Evolutionary conservation across 1,140 invertebrate genomes (phyloP), one percentile per base, ranked within the genome.

Genomic region (Aphelenchoides besseyi): DNA sequence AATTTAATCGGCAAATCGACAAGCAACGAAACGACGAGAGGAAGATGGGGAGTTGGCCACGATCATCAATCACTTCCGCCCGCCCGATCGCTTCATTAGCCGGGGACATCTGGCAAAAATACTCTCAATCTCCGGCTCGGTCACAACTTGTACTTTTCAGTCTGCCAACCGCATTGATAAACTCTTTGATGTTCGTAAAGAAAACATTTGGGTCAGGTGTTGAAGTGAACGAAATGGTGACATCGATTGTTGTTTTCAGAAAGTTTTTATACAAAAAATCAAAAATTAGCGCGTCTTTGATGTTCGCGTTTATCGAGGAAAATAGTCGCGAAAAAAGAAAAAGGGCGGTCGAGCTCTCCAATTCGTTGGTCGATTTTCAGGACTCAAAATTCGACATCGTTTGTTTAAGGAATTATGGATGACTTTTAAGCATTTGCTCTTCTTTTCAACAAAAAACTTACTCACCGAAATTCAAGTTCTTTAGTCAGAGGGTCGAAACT

Each of bases 391-490:
- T n/a, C n/a, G n/a, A n/a, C n/a, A n/a, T n/a, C n/a, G n/a, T n/a
- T n/a, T n/a, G n/a, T n/a, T n/a, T n/a, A n/a, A n/a, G n/a, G n/a
- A n/a, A n/a, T n/a, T n/a, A n/a, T n/a, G 41, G 41, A 23, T 23
- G 41, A 23, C 41, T 48, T 48, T 48, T 48, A 23, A 23, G 41
- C 41, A 48, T 48, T 48, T 48, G 41, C 41, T 12, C 41, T 23
- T 23, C 41, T 12, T 48, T 48, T 23, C 41, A 12, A 23, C 41
- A 48, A 23, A 48, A 48, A 23, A 23, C n/a, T 23, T 16, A 66
- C 63, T 37, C 29, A 66, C 63, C 8, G 16, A 37, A 66, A 35
- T 35, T 66, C 63, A 12, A 66, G 32, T 33, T 66, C 63, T 32
- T 66, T 66, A 16, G 63, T 66, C 32, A 16, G 0, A 16, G 16